Evolutionary conservation across 2,888 invertebrate species (phyloP).

Genomic region (Lasioglossum villosulum): DNA sequence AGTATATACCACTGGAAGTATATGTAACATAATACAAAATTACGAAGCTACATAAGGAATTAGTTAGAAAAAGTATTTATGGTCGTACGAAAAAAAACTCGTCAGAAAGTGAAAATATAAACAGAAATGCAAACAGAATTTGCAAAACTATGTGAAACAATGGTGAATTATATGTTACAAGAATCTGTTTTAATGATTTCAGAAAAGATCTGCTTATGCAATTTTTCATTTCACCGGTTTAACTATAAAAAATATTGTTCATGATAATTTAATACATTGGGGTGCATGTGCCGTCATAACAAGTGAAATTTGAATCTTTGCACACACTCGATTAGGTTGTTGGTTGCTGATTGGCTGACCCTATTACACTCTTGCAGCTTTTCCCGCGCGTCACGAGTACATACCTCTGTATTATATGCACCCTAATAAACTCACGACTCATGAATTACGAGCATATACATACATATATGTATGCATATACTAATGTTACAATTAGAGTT

Average conservation of each 20-base stretch:
- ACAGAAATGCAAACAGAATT: no score
- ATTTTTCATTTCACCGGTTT: background rate
- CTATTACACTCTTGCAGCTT: conserved; percentile 6
- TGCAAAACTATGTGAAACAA: background rate
- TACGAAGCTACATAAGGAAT: no score
- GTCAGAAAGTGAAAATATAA: background rate
- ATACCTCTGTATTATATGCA: conserved; percentile 6
- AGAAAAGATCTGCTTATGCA: background rate
- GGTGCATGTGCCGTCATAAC: background rate
- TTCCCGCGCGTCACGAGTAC: background rate
- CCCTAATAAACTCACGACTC: conserved; percentile 25
- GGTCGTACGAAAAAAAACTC: background rate
- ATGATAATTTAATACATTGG: background rate
- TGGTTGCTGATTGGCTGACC: conserved; percentile 14
- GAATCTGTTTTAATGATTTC: no score
- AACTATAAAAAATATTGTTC: background rate
- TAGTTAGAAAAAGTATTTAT: no score
- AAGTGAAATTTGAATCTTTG: background rate
- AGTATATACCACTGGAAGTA: no score
- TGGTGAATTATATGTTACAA: background rate
- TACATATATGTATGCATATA: conserved; percentile 2
- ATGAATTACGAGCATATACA: conserved; percentile 23
- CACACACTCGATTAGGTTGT: conserved; percentile 11
- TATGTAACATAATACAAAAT: no score
- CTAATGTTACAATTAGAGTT: conserved; percentile 36